Base-by-base conservation (phyloP, 2,888 invertebrate genomes). In the Heliconius ismenius region DNA sequence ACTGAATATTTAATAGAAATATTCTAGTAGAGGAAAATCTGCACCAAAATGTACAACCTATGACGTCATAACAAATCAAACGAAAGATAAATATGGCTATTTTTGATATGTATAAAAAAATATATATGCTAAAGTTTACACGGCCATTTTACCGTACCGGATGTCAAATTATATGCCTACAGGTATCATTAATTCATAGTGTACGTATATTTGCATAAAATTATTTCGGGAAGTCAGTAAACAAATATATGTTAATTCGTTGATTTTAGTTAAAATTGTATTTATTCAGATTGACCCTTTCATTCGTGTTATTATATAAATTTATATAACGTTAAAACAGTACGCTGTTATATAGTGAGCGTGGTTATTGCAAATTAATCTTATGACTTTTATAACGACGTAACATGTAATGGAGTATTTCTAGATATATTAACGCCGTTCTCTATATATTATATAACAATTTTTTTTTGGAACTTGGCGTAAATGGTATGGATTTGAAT, bases 171-270 rank as follows among this genome's bases (percentile, higher is more conserved):
- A 21, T 68, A 43, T 43, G 18, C 68, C 43, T 26, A 9, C 43
- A 43, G 26, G 26, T 68, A 68, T 15, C 26, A 39, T 26, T 69
- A 54, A 69, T 49, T 28, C n/a, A 32, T 69, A 69, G 28, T 68
- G 26, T 68, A 49, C 68, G 10, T n/a, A 32, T 54, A 32, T 69
- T 69, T 69, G n/a, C 54, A 28, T 69, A n/a, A 54, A 54, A 54
- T 69, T 13, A 54, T 26, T 43, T 67, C 39, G 39, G n/a, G 39
- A 67, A 43, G 67, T 67, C 24, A 43, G 67, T 43, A 24, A 67
- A 39, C 24, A 67, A 67, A 69, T 69, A 69, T 54, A 69, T 54
- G n/a, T 69, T 69, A 69, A 69, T 69, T 54, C 15, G 21, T n/a
- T 54, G 54, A 69, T 54, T 54, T 32, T 28, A 69, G 49, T 54